phyloP scores from a whole-genome alignment of 2,113 vertebrate species.

The Anolis sagrei region DNA sequence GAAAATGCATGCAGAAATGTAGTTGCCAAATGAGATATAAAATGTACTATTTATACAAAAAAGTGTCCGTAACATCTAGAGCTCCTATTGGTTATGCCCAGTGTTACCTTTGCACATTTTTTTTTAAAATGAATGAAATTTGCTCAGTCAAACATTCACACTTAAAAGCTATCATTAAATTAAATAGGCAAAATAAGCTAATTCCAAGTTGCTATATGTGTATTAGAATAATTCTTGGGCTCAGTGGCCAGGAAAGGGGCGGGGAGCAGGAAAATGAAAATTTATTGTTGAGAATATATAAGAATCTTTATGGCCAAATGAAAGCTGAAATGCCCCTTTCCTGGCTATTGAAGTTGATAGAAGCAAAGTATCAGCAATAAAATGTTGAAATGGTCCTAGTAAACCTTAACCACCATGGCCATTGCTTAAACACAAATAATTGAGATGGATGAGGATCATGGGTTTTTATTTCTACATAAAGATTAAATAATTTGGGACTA shows the following conservation, averaged over 20 bases:
- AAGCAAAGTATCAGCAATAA: constrained; percentile 35
- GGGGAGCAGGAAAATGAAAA: background rate
- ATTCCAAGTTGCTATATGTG: background rate
- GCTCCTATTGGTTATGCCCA: background rate
- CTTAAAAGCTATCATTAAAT: background rate
- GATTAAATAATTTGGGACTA: background rate
- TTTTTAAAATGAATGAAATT: constrained; percentile 15
- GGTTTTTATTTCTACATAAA: constrained; percentile 10
- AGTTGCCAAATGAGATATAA: constrained; percentile 22
- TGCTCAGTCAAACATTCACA: background rate
- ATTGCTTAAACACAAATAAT: constrained; percentile 9
- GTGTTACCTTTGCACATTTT: background rate
- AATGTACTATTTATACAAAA: background rate
- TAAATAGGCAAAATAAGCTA: background rate
- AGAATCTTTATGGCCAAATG: constrained; percentile 3
- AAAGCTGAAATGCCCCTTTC: background rate
- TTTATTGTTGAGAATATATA: constrained; percentile 1
- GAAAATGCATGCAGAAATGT: background rate
- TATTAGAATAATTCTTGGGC: background rate
- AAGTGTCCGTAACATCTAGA: background rate
- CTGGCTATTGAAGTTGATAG: constrained; percentile 11
- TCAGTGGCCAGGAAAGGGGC: background rate
- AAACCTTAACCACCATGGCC: background rate
- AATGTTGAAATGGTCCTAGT: constrained; percentile 1
- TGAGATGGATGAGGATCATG: background rate